Base-by-base conservation (phyloP, 2,888 invertebrate genomes). In the Drosophila emarginata region DNA sequence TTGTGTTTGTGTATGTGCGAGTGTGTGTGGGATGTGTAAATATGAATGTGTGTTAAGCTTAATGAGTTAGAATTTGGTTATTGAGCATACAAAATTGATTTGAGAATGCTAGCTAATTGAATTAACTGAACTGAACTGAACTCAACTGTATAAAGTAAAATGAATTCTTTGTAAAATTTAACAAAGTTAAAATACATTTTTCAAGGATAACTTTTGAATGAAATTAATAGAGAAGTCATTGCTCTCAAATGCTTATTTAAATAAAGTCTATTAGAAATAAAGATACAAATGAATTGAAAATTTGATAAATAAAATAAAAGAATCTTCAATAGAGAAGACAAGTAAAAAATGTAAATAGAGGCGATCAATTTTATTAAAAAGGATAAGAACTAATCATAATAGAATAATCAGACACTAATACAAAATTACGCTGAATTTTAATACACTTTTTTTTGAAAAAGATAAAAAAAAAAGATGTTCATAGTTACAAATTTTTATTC, bases 31-130 rank as follows among this genome's bases (percentile, higher is more conserved):
- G 15, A n/a, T 39, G 59, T 28, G 56, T 60, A 72, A 73, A 66
- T 67, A 72, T 59, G 4, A 32, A 21, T 45, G 40, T 61, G 62
- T 45, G 58, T 28, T 64, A 28, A 56, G 53, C 76, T 32, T 77
- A 77, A 77, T 77, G 77, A 79, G 79, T 67, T 67, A 28, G 26
- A 74, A 51, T 67, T 67, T 50, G 62, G 60, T 67, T 67, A 63
- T 63, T 54, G 59, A 54, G 32, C 40, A 40, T 70, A 45, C 68
- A 26, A 61, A 59, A 71, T 64, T 11, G 15, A 72, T 28, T 36
- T 36, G 32, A 36, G 52, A 26, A 28, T 40, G 39, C 6, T 9
- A 67, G 54, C 52, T 60, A 45, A 68, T 61, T 68, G 45, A 54
- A 36, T 69, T 40, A 53, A 53, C 45, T 53, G 21, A 59, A 23